Evolutionary conservation across 2,113 vertebrate genomes (phyloP).

Genomic region (Anarrhichthys ocellatus): DNA sequence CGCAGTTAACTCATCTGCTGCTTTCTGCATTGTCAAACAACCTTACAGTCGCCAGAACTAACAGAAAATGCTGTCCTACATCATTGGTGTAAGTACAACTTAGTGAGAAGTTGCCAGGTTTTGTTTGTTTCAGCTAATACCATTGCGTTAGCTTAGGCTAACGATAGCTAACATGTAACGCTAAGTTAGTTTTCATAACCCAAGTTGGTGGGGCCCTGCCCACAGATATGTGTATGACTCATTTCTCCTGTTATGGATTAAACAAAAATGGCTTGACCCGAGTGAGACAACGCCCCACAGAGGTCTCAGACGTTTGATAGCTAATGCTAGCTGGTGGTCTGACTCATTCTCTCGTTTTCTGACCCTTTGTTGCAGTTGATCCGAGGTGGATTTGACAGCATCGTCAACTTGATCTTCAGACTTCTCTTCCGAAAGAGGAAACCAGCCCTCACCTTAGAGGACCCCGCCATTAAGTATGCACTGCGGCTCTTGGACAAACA

Average conservation of each 20-base stretch:
- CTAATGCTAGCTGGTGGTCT: slow-evolving; percentile 38
- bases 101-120: accelerated
- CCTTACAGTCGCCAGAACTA: background rate
- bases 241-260: slow-evolving; percentile 49
- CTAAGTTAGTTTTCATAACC: background rate
- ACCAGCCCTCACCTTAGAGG: slow-evolving; percentile 82
- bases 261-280: background rate
- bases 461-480: slow-evolving; percentile 83
- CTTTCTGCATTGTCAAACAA: background rate
- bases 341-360: slow-evolving; percentile 26
- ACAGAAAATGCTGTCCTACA: slow-evolving; percentile 75
- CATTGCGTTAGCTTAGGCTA: background rate
- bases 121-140: accelerated
- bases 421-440: slow-evolving; percentile 75
- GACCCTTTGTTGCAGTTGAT: slow-evolving; percentile 71
- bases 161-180: background rate
- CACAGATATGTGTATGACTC: slow-evolving; percentile 64
- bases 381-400: slow-evolving; percentile 64
- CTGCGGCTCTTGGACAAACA: slow-evolving; percentile 84
- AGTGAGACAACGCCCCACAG: slow-evolving; percentile 46
- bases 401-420: slow-evolving; percentile 78
- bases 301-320: background rate
- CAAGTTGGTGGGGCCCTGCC: slow-evolving; percentile 1
- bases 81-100: slow-evolving; percentile 72
- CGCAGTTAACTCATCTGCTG: background rate